These are phyloP conservation scores for Olivierus martensii DNA, from an alignment of 1,140 invertebrate genomes.

Conservation along the genomic window DNA sequence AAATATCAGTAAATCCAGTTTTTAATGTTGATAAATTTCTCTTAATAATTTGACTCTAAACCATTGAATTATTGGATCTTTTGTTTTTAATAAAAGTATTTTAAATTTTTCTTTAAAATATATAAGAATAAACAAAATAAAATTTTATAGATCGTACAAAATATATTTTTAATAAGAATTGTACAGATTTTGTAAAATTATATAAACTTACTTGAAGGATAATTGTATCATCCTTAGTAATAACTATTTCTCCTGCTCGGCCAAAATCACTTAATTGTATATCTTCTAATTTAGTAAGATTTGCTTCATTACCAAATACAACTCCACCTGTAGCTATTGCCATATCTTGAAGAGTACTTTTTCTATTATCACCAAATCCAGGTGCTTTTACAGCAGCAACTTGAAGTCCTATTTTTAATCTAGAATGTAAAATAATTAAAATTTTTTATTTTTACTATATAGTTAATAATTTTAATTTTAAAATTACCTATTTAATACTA, in stretches of 20 bases:
- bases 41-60: no score
- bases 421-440: constrained; percentile 20
- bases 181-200: no score
- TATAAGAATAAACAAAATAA: neutral
- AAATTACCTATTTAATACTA: constrained; percentile 80
- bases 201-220: constrained; percentile 51
- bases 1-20: no score
- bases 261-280: constrained; percentile 75
- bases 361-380: constrained; percentile 98
- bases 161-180: no score
- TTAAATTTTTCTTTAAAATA: no score
- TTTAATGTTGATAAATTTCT: no score
- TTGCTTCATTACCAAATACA: constrained; percentile 97
- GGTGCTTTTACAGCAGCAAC: constrained; percentile 98
- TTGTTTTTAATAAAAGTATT: no score
- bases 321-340: constrained; percentile 92
- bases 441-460: neutral
- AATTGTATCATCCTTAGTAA: constrained; percentile 98
- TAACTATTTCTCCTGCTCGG: constrained; percentile 82
- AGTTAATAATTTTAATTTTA: no score
- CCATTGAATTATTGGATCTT: no score
- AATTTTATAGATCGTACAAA: no score
- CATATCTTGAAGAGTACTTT: constrained; percentile 94
- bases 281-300: constrained; percentile 86
- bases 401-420: constrained; percentile 90